Conservation (phyloP, 2,888 invertebrate species). For the Odontocerum albicorne region DNA sequence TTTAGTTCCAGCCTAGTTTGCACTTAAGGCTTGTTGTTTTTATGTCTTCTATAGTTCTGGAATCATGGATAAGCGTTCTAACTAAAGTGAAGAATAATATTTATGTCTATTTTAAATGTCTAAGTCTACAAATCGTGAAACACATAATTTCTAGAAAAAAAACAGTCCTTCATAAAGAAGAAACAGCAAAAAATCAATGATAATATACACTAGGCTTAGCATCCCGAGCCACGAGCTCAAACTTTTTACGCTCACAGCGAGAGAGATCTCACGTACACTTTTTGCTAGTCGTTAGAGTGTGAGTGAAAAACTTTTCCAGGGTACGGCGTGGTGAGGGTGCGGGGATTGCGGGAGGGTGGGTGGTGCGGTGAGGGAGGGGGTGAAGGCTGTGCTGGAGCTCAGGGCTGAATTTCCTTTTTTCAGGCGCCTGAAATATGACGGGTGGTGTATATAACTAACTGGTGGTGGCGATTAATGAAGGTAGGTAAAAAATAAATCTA, state of each 20-base stretch:
- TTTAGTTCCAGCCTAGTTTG: too few species aligned
- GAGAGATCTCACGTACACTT: conserved; percentile 22
- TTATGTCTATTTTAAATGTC: too few species aligned
- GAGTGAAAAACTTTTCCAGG: conserved; percentile 30
- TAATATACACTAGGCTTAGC: too few species aligned
- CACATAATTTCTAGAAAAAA: too few species aligned
- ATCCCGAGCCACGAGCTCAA: conserved; percentile 15
- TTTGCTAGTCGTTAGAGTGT: conserved; percentile 33
- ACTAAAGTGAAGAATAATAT: too few species aligned
- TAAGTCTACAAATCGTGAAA: too few species aligned
- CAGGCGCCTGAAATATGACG: too few species aligned
- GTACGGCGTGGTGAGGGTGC: conserved; percentile 13
- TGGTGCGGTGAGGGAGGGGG: conserved; percentile 24
- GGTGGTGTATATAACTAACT: not conserved
- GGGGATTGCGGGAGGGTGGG: conserved; percentile 13
- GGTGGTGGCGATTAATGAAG: conserved; percentile 10
- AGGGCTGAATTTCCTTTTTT: conserved; percentile 7
- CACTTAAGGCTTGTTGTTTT: too few species aligned
- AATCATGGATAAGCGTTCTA: too few species aligned
- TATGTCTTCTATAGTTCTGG: too few species aligned
- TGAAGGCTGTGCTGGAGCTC: conserved; percentile 15
- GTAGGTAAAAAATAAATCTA: not conserved
- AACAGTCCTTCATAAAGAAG: too few species aligned
- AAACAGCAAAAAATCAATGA: too few species aligned
- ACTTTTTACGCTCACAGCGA: conserved; percentile 25